These are phyloP conservation scores for Euura lappo DNA, from an alignment of 1,140 invertebrate species.

Conservation along the genomic window DNA sequence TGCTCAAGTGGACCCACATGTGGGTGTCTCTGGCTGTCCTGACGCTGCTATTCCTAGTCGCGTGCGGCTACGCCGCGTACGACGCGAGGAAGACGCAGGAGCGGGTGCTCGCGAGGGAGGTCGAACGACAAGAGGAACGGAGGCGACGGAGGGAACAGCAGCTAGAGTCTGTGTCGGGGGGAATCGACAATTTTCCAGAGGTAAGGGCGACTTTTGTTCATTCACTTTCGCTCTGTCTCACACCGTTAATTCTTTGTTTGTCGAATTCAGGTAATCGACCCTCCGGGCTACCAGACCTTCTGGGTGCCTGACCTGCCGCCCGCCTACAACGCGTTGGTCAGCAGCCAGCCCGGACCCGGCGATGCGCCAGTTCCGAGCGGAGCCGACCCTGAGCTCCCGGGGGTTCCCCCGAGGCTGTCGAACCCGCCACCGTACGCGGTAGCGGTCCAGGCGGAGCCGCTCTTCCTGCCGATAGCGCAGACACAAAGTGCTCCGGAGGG, in stretches of 20 bases:
- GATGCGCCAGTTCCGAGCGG: conserved; percentile 2
- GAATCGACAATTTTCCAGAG: conserved; percentile 29
- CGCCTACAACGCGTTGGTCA: conserved; percentile 30
- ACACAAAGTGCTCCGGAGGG: not conserved
- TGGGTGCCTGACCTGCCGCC: conserved; percentile 40
- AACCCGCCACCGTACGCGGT: conserved; percentile 37
- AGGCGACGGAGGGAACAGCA: conserved; percentile 24
- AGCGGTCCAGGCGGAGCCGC: conserved; percentile 22
- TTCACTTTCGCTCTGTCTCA: not conserved
- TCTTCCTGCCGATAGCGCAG: not conserved
- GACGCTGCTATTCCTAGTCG: conserved; percentile 43
- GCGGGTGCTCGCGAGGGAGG: conserved; percentile 15
- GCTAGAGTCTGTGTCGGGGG: conserved; percentile 37
- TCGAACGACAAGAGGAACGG: conserved; percentile 17
- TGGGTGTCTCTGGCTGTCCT: conserved; percentile 45
- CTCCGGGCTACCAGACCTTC: conserved; percentile 37
- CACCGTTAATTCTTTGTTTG: not conserved
- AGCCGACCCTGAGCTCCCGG: not conserved
- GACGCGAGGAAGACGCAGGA: conserved; percentile 27
- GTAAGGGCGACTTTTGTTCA: conserved; percentile 12
- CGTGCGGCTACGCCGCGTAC: conserved; percentile 42
- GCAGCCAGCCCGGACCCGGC: conserved; percentile 3
- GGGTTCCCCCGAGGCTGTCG: conserved; percentile 9
- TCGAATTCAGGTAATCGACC: conserved; percentile 29
- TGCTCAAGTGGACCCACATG: conserved; percentile 48